Evolutionary conservation across 92 coral and sea anemone genomes (phyloP).

Genomic region (Anthopleura xanthogrammica): DNA sequence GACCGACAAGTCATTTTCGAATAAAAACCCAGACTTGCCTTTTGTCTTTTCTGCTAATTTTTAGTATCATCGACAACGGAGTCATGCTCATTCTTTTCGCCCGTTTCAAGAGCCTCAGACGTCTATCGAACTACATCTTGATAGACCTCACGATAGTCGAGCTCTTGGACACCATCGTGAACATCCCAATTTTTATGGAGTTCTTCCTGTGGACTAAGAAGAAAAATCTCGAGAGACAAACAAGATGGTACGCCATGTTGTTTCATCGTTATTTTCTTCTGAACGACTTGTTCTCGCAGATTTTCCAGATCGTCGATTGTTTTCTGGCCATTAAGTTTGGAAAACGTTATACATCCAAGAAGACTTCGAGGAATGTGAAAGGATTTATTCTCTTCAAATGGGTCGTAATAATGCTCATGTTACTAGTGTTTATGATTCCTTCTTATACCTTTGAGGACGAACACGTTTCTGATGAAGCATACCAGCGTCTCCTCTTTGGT

Average conservation of each 20-base stretch:
- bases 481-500: constrained; percentile 35
- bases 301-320: constrained; percentile 22
- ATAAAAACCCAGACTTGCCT: constrained; percentile 18
- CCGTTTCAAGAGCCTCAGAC: constrained; percentile 32
- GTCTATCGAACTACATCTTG: constrained; percentile 13
- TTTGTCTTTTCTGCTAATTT: constrained; percentile 8
- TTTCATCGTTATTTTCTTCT: constrained; percentile 38
- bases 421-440: constrained; percentile 13
- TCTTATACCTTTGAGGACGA: constrained; percentile 9
- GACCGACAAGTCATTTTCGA: constrained; percentile 26
- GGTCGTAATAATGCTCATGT: constrained; percentile 6
- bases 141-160: constrained; percentile 35
- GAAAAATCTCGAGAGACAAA: constrained; percentile 16
- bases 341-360: constrained; percentile 2
- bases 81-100: constrained; percentile 24
- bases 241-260: constrained; percentile 35
- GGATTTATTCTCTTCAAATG: constrained; percentile 11
- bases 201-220: constrained; percentile 30
- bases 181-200: constrained; percentile 38
- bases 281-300: constrained; percentile 29
- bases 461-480: constrained; percentile 24
- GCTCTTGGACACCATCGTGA: constrained; percentile 21
- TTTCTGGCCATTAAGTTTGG: constrained; percentile 18
- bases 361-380: background rate
- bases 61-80: constrained; percentile 24